Conservation (phyloP, 1,140 invertebrate species). For the Eriosoma lanigerum region DNA sequence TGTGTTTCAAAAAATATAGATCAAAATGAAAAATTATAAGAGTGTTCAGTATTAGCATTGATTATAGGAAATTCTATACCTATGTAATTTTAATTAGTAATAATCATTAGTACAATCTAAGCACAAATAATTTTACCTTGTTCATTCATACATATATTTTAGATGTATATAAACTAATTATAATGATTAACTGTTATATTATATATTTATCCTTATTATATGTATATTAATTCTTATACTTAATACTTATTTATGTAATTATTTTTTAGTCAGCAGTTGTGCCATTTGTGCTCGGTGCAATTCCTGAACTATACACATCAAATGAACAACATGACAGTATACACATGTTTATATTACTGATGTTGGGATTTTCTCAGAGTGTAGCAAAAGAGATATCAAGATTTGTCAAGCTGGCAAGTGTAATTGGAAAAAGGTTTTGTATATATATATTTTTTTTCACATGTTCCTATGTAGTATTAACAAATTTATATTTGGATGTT, state of each 20-base stretch:
- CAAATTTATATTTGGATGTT: constrained; percentile 2
- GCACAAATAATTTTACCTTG: too few relatives aligned
- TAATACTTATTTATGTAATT: background rate
- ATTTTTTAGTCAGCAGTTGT: constrained; percentile 25
- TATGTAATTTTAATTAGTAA: too few relatives aligned
- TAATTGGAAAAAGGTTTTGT: constrained; percentile 36
- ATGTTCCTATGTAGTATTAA: constrained; percentile 25
- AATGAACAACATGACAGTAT: constrained; percentile 33
- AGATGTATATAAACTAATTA: too few relatives aligned
- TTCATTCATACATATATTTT: too few relatives aligned
- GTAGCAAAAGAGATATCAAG: constrained; percentile 9
- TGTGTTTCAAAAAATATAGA: too few relatives aligned
- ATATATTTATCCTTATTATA: too few relatives aligned
- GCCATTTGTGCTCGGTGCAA: constrained; percentile 1
- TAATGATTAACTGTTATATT: too few relatives aligned
- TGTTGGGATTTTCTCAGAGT: constrained; percentile 29
- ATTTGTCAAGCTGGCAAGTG: background rate
- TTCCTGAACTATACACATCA: constrained; percentile 26
- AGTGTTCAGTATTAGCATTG: too few relatives aligned
- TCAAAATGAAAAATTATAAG: too few relatives aligned
- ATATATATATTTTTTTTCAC: constrained; percentile 40
- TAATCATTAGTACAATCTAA: too few relatives aligned
- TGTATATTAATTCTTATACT: too few relatives aligned
- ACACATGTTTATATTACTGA: constrained; percentile 11
- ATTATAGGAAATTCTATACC: too few relatives aligned